Conservation (phyloP, 35 echinoderm and acorn worm genomes). For the Stichopus chloronotus region DNA sequence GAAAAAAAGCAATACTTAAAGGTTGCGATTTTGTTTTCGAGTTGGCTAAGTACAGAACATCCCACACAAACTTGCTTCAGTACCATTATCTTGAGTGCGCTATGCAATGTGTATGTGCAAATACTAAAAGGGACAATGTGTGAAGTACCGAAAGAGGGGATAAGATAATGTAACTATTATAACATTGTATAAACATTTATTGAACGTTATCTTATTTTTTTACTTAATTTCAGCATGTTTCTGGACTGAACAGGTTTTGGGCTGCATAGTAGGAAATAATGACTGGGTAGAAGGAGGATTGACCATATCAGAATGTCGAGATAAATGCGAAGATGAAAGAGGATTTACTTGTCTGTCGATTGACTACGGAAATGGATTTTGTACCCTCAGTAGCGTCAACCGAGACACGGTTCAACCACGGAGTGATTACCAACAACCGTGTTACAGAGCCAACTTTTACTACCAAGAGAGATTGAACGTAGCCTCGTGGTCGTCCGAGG, state of each 20-base stretch:
- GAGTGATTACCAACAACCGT: background rate
- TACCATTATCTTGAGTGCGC: too few species aligned
- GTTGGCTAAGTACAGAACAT: too few species aligned
- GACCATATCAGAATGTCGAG: background rate
- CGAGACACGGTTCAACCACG: background rate
- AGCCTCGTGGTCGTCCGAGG: background rate
- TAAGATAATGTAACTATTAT: too few species aligned
- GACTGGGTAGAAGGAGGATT: background rate
- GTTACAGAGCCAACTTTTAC: background rate
- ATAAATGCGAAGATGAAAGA: background rate
- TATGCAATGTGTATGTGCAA: too few species aligned
- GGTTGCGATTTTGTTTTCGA: too few species aligned
- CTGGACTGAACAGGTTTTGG: background rate
- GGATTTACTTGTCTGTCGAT: background rate
- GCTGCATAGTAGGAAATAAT: background rate
- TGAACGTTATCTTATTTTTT: too few species aligned
- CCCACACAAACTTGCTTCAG: too few species aligned
- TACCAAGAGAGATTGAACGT: background rate
- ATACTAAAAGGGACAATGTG: too few species aligned
- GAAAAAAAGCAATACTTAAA: too few species aligned
- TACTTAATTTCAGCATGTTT: too few species aligned
- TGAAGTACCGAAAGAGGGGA: too few species aligned
- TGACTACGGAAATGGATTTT: background rate
- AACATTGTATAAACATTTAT: too few species aligned
- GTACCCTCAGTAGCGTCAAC: slow-evolving; percentile 5